These are phyloP conservation scores for Stomatorhinus walkeri DNA, from an alignment of 2,797 vertebrate species.

Conservation along the genomic window DNA sequence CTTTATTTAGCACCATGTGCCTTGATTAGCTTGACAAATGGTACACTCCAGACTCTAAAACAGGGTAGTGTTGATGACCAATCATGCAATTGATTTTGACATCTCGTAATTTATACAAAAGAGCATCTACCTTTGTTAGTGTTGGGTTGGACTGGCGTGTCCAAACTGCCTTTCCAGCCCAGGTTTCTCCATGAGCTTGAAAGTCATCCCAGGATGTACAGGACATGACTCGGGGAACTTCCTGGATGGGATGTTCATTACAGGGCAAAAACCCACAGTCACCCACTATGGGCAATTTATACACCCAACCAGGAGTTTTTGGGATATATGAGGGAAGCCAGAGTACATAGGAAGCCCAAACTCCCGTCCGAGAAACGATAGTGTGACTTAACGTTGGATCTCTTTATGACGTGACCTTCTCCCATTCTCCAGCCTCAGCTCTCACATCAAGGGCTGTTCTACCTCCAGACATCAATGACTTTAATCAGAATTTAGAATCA, in stretches of 20 bases:
- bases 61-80: neutral
- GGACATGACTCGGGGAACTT: neutral
- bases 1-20: neutral
- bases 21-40: neutral
- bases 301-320: neutral
- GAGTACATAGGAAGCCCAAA: neutral
- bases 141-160: neutral
- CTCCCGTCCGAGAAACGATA: neutral
- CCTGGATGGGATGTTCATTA: neutral
- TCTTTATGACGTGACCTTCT: neutral
- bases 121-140: neutral
- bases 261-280: neutral
- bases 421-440: neutral
- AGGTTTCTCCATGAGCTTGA: neutral
- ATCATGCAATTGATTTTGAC: neutral
- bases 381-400: too few species aligned
- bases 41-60: neutral
- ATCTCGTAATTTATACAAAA: neutral
- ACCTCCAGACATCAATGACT: neutral
- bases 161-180: neutral
- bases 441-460: neutral
- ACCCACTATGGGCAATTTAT: neutral
- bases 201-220: neutral
- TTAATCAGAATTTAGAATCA: neutral
- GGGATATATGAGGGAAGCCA: neutral